phyloP scores from a whole-genome alignment of 2,888 invertebrate species.

The Acheta domesticus region DNA sequence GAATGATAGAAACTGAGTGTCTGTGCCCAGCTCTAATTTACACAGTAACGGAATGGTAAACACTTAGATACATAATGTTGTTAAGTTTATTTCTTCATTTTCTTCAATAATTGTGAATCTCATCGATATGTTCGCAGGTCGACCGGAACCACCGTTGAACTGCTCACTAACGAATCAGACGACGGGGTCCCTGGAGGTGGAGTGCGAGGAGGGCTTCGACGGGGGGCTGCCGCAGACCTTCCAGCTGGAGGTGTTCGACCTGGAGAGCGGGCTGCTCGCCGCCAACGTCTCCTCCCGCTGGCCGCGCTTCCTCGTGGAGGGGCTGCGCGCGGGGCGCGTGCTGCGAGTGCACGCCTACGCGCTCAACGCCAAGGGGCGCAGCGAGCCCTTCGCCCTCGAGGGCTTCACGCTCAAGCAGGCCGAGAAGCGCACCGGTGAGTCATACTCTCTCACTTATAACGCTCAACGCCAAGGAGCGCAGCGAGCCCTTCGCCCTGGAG shows the following conservation, averaged over 20 bases:
- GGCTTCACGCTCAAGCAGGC: constrained; percentile 72
- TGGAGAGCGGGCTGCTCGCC: constrained; percentile 59
- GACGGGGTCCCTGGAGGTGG: constrained; percentile 70
- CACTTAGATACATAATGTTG: too few species aligned
- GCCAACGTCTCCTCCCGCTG: constrained; percentile 67
- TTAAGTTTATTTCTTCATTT: too few species aligned
- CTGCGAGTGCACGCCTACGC: constrained; percentile 78
- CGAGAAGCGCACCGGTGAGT: constrained; percentile 71
- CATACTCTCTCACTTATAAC: constrained; percentile 43
- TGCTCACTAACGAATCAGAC: constrained; percentile 74
- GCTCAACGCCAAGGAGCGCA: constrained; percentile 76
- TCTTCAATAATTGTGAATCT: too few species aligned
- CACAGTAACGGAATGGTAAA: too few species aligned
- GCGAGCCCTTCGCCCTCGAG: constrained; percentile 66
- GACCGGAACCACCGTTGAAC: constrained; percentile 73
- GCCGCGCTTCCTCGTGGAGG: constrained; percentile 72
- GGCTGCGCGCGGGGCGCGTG: constrained; percentile 72
- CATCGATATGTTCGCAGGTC: constrained; percentile 50
- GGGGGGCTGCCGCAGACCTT: constrained; percentile 74
- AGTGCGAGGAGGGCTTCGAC: constrained; percentile 69
- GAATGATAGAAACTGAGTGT: too few species aligned
- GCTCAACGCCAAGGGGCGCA: constrained; percentile 76
- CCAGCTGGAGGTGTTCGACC: constrained; percentile 69
- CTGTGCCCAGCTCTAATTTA: too few species aligned
- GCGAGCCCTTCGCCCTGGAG: constrained; percentile 56